Evolutionary conservation across 2,113 vertebrate species (phyloP), one percentile per base, ranked within the genome.

Genomic region (Macquaria australasica): DNA sequence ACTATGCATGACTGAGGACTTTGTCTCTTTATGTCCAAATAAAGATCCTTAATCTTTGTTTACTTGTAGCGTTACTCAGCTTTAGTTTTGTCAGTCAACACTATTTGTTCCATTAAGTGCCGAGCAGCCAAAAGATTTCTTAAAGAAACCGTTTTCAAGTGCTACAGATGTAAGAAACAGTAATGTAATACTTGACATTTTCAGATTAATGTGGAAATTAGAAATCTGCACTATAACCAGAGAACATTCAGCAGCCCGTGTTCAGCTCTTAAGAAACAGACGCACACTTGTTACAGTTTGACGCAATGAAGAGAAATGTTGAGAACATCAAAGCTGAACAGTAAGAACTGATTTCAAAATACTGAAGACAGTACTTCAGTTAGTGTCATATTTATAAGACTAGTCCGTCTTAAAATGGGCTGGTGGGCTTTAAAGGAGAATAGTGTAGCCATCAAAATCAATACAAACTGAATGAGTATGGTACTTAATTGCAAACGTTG

Each of bases 1-100:
- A 60, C 83, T 78, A 78, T 39, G 70, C 39, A 50, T 53, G 34
- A 85, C 80, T 77, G 21, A 77, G 68, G 63, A 75, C 80, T 78
- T 53, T 20, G 37, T 71, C 63, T 34, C 31, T 83, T 58, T 31
- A 48, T 6, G 25, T 55, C 69, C 60, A 20, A 60, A 60, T 60
- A 62, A 75, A 50, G 41, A 63, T 4, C 5, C 18, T 15, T n/a
- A 14, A 59, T 25, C 39, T 25, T 58, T 75, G 31, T 25, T 28
- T 28, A 72, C 51, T 7, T 64, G 39, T 28, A 55, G 39, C 1
- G 41, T 59, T 5, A 56, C 48, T 73, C 37, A 43, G 45, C 67
- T 68, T 66, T 37, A 21, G 11, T 58, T 72, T 25, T 8, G n/a
- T 82, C 70, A 51, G 58, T 72, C 64, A 45, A 67, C 75, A 11